A percentile compares a stretch with the other conserved stretches of the same genome.
These are phyloP conservation scores for Typhlomys cinereus DNA, from an alignment of 2,113 vertebrate genomes.

Conservation along the genomic window DNA sequence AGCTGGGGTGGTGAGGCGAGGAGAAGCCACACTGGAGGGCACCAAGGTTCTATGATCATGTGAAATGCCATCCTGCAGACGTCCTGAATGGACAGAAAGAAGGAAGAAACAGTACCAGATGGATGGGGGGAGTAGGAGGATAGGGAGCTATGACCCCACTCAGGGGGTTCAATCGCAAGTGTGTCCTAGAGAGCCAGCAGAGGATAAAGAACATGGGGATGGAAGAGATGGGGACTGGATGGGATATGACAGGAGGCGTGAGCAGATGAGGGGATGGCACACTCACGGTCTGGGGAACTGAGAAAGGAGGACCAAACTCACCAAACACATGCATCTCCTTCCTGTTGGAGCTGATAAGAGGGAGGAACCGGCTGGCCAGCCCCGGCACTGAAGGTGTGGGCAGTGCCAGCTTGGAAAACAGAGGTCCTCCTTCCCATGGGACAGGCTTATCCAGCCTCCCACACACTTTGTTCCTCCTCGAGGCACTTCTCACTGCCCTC, in stretches of 20 bases:
- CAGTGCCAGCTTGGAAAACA: too few species aligned
- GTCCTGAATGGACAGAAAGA: too few species aligned
- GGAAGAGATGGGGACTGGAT: neutral
- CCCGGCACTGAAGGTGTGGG: neutral
- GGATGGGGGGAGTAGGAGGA: neutral
- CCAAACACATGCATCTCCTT: neutral
- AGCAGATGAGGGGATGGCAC: neutral
- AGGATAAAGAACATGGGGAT: neutral
- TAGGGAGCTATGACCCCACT: neutral
- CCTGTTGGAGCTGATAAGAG: neutral
- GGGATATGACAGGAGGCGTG: neutral
- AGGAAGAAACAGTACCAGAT: neutral
- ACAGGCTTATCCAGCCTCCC: neutral
- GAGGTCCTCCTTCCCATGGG: neutral
- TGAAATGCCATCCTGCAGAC: neutral
- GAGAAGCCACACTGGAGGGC: neutral
- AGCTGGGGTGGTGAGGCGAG: neutral
- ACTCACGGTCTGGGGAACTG: neutral
- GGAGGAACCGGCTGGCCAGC: neutral
- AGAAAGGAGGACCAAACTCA: neutral
- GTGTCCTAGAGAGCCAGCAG: neutral
- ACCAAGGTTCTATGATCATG: fast-evolving
- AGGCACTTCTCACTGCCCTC: conserved; percentile 35
- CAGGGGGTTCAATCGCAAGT: fast-evolving
- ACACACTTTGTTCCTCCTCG: neutral